Percentiles rank a stretch among this genome's conserved stretches.
phyloP scores from a whole-genome alignment of 2,888 invertebrate species.

The Tubiluchus corallicola region DNA sequence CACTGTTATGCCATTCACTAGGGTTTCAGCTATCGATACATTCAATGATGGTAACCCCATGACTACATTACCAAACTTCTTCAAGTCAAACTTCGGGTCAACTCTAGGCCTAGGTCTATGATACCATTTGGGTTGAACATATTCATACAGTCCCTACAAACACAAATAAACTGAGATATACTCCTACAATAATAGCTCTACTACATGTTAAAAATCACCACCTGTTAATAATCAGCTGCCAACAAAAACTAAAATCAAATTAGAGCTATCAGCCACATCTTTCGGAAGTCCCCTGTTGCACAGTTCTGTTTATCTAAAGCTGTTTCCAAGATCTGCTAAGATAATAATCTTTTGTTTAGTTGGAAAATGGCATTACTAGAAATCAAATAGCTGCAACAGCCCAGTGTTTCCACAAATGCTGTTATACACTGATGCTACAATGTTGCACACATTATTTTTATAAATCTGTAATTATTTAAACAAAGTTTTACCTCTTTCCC shows the following conservation, averaged over 20 bases:
- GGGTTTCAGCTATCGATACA: conserved; percentile 11
- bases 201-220: no score
- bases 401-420: background rate
- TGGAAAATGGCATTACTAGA: no score
- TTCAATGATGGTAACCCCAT: conserved; percentile 16
- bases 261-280: no score
- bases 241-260: no score
- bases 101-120: conserved; percentile 15
- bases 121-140: conserved; percentile 24
- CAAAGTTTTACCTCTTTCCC: conserved; percentile 32
- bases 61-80: conserved; percentile 22
- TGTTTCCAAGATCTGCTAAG: no score
- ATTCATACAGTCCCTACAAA: conserved; percentile 25
- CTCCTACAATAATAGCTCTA: no score
- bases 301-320: no score
- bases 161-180: no score
- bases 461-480: conserved; percentile 4
- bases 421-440: background rate
- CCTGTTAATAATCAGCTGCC: no score
- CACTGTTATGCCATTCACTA: conserved; percentile 12
- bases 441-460: background rate
- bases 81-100: conserved; percentile 16
- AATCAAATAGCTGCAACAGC: background rate
- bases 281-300: no score
- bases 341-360: no score